phyloP scores from a whole-genome alignment of 1,140 invertebrate genomes.

The Trissolcus basalis region DNA sequence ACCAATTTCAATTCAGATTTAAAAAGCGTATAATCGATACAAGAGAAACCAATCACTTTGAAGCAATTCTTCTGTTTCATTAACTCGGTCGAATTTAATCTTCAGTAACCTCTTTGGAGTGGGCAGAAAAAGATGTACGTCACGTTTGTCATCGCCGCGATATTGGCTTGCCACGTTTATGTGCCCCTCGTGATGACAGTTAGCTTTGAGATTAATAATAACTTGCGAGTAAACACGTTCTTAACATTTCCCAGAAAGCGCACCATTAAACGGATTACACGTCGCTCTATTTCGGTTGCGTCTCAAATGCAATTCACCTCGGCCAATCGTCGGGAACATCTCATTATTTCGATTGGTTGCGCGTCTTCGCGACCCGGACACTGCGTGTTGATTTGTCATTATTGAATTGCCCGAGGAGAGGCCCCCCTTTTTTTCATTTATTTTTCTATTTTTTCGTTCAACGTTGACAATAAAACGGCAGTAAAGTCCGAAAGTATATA shows the following conservation, averaged over 20 bases:
- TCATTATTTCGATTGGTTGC: constrained; percentile 25
- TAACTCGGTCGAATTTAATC: constrained; percentile 38
- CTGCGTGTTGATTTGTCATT: constrained; percentile 11
- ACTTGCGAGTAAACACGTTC: constrained; percentile 50
- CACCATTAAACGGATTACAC: constrained; percentile 47
- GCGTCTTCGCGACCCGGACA: not conserved
- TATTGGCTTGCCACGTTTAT: constrained; percentile 63
- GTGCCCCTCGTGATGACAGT: constrained; percentile 50
- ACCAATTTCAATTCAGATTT: too few relatives aligned
- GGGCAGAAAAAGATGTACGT: constrained; percentile 53
- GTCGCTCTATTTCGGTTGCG: constrained; percentile 50
- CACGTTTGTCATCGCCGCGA: constrained; percentile 61
- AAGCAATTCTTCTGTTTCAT: constrained; percentile 32
- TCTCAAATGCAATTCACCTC: constrained; percentile 12
- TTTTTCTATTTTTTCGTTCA: constrained; percentile 35
- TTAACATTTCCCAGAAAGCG: constrained; percentile 53
- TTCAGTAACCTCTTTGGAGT: constrained; percentile 28
- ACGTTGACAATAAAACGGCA: constrained; percentile 48
- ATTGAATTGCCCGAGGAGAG: constrained; percentile 11
- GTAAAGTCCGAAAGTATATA: constrained; percentile 41
- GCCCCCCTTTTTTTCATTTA: constrained; percentile 4
- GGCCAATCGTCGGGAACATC: constrained; percentile 13
- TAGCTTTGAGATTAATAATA: constrained; percentile 64
- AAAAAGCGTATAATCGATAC: too few relatives aligned
- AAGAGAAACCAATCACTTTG: too few relatives aligned